Conservation (phyloP, 1,140 invertebrate genomes). For the Microplitis mediator region DNA sequence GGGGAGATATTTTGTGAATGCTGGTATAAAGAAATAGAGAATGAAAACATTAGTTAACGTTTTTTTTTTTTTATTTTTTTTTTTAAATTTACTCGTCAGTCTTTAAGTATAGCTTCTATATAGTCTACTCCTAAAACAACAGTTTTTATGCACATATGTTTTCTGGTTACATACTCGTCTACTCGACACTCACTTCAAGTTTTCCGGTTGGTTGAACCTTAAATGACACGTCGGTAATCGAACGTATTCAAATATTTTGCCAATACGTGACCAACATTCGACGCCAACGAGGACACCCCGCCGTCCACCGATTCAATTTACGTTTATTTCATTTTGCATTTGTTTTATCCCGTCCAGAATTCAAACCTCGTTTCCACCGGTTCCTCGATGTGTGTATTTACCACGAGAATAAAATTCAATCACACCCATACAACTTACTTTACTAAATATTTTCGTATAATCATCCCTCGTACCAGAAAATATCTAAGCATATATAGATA, state of each 20-base stretch:
- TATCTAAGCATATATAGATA: too few relatives aligned
- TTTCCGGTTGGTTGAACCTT: constrained; percentile 32
- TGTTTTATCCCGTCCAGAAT: constrained; percentile 20
- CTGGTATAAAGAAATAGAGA: not conserved
- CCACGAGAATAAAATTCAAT: constrained; percentile 5
- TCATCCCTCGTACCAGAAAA: too few relatives aligned
- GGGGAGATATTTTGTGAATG: not conserved
- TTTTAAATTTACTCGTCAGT: not conserved
- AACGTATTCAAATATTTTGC: constrained; percentile 40
- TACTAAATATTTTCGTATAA: too few relatives aligned
- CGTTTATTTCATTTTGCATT: constrained; percentile 18
- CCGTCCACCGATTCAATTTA: constrained; percentile 9
- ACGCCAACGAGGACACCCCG: not conserved
- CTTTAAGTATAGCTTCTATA: too few relatives aligned
- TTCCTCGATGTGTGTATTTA: not conserved
- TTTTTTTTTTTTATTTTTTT: not conserved
- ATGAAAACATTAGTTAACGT: not conserved
- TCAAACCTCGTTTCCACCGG: not conserved
- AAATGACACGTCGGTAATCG: constrained; percentile 40
- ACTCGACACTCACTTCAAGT: not conserved
- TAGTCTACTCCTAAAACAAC: not conserved
- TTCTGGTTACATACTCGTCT: not conserved
- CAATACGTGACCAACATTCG: constrained; percentile 36
- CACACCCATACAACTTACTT: not conserved
- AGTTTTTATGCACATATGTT: not conserved